Conservation (phyloP, 2,797 vertebrate genomes). For the Eutrigla gurnardus region DNA sequence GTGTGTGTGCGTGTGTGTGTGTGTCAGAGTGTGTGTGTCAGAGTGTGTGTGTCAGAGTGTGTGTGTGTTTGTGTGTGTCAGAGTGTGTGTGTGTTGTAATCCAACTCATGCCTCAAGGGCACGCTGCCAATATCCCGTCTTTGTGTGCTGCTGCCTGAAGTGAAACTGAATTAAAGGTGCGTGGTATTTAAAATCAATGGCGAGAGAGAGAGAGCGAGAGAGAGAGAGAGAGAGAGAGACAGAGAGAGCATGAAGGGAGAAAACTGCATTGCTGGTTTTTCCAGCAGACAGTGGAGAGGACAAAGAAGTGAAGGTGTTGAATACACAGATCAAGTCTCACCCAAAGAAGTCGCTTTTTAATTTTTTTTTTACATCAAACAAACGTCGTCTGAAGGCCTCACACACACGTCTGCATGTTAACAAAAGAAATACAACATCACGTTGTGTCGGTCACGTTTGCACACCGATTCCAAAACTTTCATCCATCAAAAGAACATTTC, state of each 20-base stretch:
- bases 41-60: too few species aligned
- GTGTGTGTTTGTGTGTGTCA: too few species aligned
- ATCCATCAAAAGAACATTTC: too few species aligned
- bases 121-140: constrained; percentile 26
- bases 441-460: too few species aligned
- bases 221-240: background rate
- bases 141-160: constrained; percentile 10
- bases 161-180: constrained; percentile 44
- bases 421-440: too few species aligned
- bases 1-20: too few species aligned
- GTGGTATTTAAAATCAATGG: constrained; percentile 49
- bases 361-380: background rate
- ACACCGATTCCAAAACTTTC: too few species aligned
- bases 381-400: background rate
- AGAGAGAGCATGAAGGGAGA: constrained; percentile 14
- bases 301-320: constrained; percentile 21
- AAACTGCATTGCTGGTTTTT: constrained; percentile 25
- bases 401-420: too few species aligned
- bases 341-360: background rate
- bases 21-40: background rate
- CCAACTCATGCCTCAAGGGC: constrained; percentile 48
- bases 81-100: constrained; percentile 23
- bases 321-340: constrained; percentile 12
- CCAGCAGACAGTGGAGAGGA: background rate
- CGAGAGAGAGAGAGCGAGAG: constrained; percentile 23